phyloP scores from a whole-genome alignment of 2,113 vertebrate genomes.

The Odontophorus gujanensis region DNA sequence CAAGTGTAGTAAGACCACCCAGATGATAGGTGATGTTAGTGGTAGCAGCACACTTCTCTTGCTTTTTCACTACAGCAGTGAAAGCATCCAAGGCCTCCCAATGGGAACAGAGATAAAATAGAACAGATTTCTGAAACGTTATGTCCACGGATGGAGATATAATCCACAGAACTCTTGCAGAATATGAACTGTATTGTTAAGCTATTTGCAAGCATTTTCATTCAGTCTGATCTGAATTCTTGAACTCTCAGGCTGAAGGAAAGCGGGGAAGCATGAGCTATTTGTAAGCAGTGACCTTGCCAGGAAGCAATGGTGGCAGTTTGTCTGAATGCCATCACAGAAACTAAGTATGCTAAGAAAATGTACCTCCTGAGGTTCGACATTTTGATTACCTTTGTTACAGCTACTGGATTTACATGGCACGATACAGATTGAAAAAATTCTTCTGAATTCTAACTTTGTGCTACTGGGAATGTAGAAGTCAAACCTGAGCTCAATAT shows the following conservation, averaged over 20 bases:
- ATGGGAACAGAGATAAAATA: not conserved
- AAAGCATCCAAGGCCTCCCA: not conserved
- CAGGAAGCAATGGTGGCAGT: not conserved
- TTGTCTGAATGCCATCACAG: not conserved
- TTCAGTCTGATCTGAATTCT: not conserved
- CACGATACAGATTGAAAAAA: not conserved
- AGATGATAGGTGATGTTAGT: not conserved
- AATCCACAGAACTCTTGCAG: not conserved
- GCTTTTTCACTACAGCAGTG: not conserved
- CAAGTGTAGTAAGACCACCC: not conserved
- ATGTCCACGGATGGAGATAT: not conserved
- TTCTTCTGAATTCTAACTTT: not conserved
- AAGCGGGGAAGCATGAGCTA: rapidly evolving
- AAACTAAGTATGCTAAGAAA: not conserved
- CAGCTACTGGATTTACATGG: not conserved
- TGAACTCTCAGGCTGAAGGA: not conserved
- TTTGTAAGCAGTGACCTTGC: slow-evolving; percentile 3
- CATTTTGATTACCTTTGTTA: not conserved
- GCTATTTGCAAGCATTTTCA: not conserved
- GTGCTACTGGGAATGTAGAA: not conserved
- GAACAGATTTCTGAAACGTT: not conserved
- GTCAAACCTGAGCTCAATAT: not conserved
- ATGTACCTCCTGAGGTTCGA: not conserved
- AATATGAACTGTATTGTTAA: not conserved
- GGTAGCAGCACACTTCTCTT: not conserved